phyloP scores from a whole-genome alignment of 2,888 invertebrate species.

The Epiblema foenella region DNA sequence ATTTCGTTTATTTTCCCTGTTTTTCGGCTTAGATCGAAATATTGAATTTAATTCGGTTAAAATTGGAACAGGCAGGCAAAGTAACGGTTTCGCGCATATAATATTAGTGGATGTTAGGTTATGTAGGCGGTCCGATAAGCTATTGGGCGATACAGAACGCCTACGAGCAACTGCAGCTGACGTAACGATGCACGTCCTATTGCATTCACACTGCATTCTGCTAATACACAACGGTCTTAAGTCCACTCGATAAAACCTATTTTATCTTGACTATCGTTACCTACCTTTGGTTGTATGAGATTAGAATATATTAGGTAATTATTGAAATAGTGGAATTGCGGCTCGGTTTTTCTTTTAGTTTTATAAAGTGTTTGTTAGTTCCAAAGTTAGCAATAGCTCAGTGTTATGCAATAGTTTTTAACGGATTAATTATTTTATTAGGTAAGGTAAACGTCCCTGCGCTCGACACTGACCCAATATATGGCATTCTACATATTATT shows the following conservation, averaged over 20 bases:
- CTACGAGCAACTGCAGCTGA: constrained; percentile 55
- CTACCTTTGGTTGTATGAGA: constrained; percentile 6
- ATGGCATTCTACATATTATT: too few species aligned
- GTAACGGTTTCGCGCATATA: constrained; percentile 40
- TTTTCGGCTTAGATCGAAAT: background rate
- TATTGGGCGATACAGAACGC: constrained; percentile 42
- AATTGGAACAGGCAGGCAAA: background rate
- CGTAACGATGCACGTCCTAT: constrained; percentile 62
- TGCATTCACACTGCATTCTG: constrained; percentile 54
- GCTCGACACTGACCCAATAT: too few species aligned
- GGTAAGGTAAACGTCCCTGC: too few species aligned
- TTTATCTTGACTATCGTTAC: background rate
- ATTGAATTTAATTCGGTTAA: background rate
- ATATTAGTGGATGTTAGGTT: constrained; percentile 51
- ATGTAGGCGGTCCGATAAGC: constrained; percentile 54
- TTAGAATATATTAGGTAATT: background rate
- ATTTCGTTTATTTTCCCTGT: background rate
- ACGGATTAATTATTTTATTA: background rate
- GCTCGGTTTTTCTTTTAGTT: background rate
- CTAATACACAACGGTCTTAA: constrained; percentile 45
- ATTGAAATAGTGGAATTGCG: background rate
- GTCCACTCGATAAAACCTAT: background rate
- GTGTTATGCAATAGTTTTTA: background rate
- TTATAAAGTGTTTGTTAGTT: background rate
- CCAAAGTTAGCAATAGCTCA: background rate